Evolutionary conservation across 2,113 vertebrate species (phyloP).

Genomic region (Myiozetetes cayanensis): DNA sequence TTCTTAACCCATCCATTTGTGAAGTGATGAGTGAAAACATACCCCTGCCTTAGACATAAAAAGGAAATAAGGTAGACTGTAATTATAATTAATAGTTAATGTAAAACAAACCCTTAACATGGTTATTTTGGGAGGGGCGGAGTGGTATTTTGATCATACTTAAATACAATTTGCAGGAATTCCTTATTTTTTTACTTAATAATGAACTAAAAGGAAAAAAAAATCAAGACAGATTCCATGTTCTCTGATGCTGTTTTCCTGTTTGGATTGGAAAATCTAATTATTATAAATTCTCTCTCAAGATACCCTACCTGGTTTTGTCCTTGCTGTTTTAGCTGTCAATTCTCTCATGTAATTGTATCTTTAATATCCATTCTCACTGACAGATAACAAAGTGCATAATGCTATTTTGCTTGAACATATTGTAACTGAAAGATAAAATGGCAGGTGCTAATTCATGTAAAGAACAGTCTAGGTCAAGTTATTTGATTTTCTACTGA

Average conservation of each 20-base stretch:
- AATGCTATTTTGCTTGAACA: conserved; percentile 68
- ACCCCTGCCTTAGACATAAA: neutral
- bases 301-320: neutral
- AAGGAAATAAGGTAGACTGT: neutral
- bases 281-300: neutral
- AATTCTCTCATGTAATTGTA: conserved; percentile 33
- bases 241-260: neutral
- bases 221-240: neutral
- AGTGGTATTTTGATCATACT: neutral
- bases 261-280: neutral
- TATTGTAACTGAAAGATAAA: conserved; percentile 65
- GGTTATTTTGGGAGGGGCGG: neutral
- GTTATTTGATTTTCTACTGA: conserved; percentile 74
- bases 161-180: neutral
- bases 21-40: conserved; percentile 21
- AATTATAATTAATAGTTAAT: conserved; percentile 16
- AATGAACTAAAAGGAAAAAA: neutral
- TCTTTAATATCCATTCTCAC: conserved; percentile 65
- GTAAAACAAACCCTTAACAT: neutral
- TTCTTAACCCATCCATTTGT: neutral
- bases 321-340: conserved; percentile 42
- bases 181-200: neutral
- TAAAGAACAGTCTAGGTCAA: conserved; percentile 76
- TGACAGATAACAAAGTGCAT: conserved; percentile 55
- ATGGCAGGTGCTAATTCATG: conserved; percentile 72